Evolutionary conservation across 2,797 vertebrate species (phyloP), one percentile per base, ranked within the genome.

Genomic region (Peromyscus eremicus): DNA sequence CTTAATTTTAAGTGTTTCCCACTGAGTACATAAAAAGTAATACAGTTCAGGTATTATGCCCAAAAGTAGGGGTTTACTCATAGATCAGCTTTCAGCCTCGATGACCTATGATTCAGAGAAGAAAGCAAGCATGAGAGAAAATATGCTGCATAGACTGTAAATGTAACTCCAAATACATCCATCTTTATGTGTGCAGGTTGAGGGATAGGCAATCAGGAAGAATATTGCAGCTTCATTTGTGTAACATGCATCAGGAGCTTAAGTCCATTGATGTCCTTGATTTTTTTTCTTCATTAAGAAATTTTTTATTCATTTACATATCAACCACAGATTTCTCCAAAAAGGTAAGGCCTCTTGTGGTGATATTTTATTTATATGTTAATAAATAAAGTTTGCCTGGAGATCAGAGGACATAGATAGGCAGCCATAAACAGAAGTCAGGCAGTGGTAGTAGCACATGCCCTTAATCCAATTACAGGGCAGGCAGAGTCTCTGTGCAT

Each of bases 1-100:
- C 73, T 95, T 95, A 84, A 93, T 92, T 80, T 79, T 92, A 92
- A 89, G 11, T 55, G 17, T n/a, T 77, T 93, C 19, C 34, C 62
- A 80, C 71, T 11, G 6, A 19, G 34, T 82, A 57, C 46, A 87
- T 34, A 52, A 34, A 73, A 32, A 81, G 43, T 4, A 62, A 9
- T 6, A 68, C 16, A 17, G 16, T 93, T 92, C 2, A 68, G 14
- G 76, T 79, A n/a, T 71, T 88, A 83, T 86, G 29, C 4, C 84
- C 17, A 84, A 82, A 81, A 79, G 23, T 14, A 92, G 7, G 12
- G 29, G 25, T 70, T 81, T 80, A 2, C 75, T 94, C 40, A 60
- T 49, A 91, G 52, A 49, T 77, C 66, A 62, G 25, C 5, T 34
- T 92, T 85, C n/a, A 52, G 8, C 27, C 13, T 81, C 5, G 14